A percentile compares a stretch with the other conserved stretches of the same genome.
phyloP scores from a whole-genome alignment of 2,797 vertebrate species.

The Fringilla coelebs region DNA sequence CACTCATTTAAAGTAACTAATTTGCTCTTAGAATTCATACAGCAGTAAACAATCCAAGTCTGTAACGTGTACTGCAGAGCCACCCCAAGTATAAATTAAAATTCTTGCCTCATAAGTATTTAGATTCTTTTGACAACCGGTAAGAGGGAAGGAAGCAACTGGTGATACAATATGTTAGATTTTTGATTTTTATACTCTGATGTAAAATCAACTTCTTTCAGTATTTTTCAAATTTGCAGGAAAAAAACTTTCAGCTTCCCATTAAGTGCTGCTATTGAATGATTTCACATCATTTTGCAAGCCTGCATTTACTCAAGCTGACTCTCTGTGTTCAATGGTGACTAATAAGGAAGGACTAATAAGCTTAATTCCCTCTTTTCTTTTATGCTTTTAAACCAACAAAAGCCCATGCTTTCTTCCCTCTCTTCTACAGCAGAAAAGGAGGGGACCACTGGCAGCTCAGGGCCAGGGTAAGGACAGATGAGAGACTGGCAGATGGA shows the following conservation, averaged over 20 bases:
- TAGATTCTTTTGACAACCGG: background rate
- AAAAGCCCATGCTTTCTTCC: constrained; percentile 40
- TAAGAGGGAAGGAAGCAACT: background rate
- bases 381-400: constrained; percentile 54
- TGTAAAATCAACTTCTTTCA: background rate
- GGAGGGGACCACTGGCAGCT: constrained; percentile 16
- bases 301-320: constrained; percentile 26
- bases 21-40: background rate
- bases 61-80: background rate
- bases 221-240: background rate
- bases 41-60: background rate
- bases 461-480: constrained; percentile 5
- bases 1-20: background rate
- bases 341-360: constrained; percentile 52
- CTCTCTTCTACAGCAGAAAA: constrained; percentile 41
- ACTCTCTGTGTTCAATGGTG: constrained; percentile 3
- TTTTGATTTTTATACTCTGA: background rate
- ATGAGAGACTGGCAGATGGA: constrained; percentile 53
- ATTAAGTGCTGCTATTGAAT: background rate
- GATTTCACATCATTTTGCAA: background rate
- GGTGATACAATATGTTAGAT: background rate
- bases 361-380: constrained; percentile 55
- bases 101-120: background rate
- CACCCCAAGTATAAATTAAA: background rate
- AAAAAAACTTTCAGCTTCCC: background rate